phyloP scores from a whole-genome alignment of 2,888 invertebrate species.

The Lithophane semibrunnea region DNA sequence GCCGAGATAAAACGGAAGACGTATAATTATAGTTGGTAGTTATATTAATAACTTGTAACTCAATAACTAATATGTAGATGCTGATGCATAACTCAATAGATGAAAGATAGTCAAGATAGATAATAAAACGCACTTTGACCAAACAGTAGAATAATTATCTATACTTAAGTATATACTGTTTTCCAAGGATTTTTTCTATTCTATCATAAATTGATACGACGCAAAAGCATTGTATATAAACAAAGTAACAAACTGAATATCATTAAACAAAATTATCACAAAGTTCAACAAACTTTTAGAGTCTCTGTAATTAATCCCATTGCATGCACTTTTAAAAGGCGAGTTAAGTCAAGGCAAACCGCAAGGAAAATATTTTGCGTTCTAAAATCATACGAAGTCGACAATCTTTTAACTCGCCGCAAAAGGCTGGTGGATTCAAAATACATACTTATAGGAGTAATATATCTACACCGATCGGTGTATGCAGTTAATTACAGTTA shows the following conservation, averaged over 20 bases:
- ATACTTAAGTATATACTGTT: neutral
- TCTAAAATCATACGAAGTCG: conserved; percentile 18
- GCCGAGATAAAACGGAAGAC: conserved; percentile 1
- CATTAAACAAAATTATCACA: conserved; percentile 8
- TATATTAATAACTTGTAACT: conserved; percentile 9
- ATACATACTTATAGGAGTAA: neutral
- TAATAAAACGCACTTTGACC: neutral
- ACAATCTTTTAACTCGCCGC: neutral
- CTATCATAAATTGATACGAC: neutral
- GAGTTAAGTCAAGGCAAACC: conserved; percentile 51
- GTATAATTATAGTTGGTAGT: conserved; percentile 20
- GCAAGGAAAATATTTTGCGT: conserved; percentile 34
- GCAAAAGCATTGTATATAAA: neutral
- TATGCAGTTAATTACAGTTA: neutral
- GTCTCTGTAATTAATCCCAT: conserved; percentile 23
- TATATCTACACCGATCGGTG: neutral
- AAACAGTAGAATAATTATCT: neutral
- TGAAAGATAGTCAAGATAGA: neutral
- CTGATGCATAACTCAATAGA: neutral
- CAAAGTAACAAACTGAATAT: neutral
- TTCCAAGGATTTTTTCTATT: neutral
- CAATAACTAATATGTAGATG: neutral
- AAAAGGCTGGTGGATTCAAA: neutral
- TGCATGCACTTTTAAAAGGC: conserved; percentile 21
- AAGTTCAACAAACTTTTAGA: conserved; percentile 32